phyloP scores from a whole-genome alignment of 2,113 vertebrate species.

The Ciconia maguari region DNA sequence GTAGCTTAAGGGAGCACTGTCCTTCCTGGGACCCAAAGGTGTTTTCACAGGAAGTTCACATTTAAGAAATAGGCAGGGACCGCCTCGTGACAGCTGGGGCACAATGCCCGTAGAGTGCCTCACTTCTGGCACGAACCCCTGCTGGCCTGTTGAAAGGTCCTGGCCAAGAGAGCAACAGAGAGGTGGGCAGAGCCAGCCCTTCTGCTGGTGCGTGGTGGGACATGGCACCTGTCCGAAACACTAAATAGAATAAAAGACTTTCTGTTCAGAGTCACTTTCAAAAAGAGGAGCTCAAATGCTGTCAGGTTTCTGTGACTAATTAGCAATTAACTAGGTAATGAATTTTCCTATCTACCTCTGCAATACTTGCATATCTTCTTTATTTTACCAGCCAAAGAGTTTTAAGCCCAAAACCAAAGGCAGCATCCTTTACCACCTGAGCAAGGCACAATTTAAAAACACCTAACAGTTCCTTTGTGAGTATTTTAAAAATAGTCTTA shows the following conservation, averaged over 20 bases:
- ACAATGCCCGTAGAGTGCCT: fast-evolving
- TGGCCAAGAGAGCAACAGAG: too few relatives aligned
- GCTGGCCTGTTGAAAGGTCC: not conserved
- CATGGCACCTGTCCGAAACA: fast-evolving
- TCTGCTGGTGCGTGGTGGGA: not conserved
- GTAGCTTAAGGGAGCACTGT: not conserved
- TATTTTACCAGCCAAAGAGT: not conserved
- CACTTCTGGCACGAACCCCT: not conserved
- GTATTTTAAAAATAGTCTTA: not conserved
- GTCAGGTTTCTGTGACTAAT: not conserved
- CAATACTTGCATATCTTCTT: not conserved
- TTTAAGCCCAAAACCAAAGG: not conserved
- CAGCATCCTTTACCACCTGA: not conserved
- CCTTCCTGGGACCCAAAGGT: not conserved
- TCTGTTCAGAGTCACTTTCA: not conserved
- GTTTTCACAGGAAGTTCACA: not conserved
- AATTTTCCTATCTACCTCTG: not conserved
- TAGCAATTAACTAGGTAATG: not conserved
- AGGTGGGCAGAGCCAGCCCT: not conserved
- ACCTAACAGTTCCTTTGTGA: not conserved
- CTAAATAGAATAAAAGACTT: not conserved
- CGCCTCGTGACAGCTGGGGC: too few relatives aligned
- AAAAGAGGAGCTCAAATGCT: not conserved
- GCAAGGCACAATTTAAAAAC: not conserved
- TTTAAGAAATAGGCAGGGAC: not conserved